phyloP scores from a whole-genome alignment of 2,113 vertebrate genomes.

The Penelope pileata region DNA sequence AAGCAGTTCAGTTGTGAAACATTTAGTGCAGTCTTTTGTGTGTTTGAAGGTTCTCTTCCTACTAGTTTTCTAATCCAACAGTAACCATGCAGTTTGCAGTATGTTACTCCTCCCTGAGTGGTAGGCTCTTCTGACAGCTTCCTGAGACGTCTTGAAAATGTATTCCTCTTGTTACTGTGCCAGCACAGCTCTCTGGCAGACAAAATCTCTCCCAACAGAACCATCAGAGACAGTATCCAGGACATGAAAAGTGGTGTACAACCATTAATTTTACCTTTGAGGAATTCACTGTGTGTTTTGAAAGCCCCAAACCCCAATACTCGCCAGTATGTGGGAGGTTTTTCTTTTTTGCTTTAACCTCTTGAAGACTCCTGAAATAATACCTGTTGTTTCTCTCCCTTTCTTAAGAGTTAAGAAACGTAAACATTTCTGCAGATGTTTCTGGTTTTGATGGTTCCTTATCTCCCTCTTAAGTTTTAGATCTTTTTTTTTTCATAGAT shows the following conservation, averaged over 20 bases:
- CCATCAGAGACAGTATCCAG: neutral
- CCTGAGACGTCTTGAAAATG: neutral
- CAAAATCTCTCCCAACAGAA: neutral
- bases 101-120: neutral
- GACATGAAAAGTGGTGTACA: neutral
- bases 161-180: neutral
- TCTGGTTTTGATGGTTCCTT: neutral
- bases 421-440: neutral
- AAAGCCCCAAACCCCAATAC: neutral
- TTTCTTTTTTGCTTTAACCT: neutral
- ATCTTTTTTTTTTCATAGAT: neutral
- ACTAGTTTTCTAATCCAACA: neutral
- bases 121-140: neutral
- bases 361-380: neutral
- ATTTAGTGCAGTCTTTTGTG: neutral
- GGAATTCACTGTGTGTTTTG: neutral
- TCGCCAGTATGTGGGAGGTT: neutral
- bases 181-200: neutral
- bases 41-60: conserved; percentile 13
- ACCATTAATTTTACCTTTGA: conserved; percentile 22
- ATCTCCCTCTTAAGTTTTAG: neutral
- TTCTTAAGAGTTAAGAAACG: neutral
- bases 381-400: neutral
- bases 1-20: conserved; percentile 22
- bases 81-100: neutral